phyloP scores from a whole-genome alignment of 2,113 vertebrate species.

The Parotia lawesii region DNA sequence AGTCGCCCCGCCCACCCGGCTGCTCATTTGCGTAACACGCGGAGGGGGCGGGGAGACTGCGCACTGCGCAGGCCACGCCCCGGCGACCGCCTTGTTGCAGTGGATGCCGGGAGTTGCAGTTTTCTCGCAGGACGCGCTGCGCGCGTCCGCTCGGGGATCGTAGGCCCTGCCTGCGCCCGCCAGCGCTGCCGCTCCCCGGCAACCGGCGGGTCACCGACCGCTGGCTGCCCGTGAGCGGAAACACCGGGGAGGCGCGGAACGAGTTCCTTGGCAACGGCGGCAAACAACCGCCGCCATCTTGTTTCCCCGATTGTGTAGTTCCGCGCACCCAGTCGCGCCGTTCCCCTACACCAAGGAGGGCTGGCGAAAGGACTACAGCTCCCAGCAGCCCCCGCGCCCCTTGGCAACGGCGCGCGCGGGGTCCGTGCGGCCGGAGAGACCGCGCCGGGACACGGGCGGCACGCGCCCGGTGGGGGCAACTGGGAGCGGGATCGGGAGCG shows the following conservation, averaged over 20 bases:
- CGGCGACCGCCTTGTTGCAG: neutral
- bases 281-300: slow-evolving; percentile 22
- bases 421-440: no score
- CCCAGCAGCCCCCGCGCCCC: neutral
- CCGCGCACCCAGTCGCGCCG: accelerated
- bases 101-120: neutral
- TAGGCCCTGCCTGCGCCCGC: accelerated
- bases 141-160: accelerated
- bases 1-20: neutral
- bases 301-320: neutral
- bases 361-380: neutral
- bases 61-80: neutral
- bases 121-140: accelerated
- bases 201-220: accelerated
- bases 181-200: accelerated
- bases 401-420: neutral
- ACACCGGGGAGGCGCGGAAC: neutral
- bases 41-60: neutral
- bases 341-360: accelerated
- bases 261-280: slow-evolving; percentile 27
- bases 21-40: neutral
- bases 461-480: no score
- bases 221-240: neutral
- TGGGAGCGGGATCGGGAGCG: neutral
- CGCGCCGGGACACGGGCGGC: neutral